Base-by-base conservation (phyloP, 2,797 vertebrate genomes). In the Urocyon cinereoargenteus region DNA sequence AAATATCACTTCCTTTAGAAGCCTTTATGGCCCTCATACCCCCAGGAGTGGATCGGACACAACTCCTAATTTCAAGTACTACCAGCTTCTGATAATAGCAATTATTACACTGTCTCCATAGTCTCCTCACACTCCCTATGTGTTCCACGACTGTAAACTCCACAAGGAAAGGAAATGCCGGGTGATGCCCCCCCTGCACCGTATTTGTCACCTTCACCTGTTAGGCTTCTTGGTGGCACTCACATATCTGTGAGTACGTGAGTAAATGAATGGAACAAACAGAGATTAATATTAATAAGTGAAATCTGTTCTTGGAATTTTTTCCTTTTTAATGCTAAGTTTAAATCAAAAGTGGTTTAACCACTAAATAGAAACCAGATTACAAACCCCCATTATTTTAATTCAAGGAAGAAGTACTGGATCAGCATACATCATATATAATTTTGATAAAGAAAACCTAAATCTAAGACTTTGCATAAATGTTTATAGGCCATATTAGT, bases 291-390 rank as follows among this genome's bases (percentile, higher is more conserved):
- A 77, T 31, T 51, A 45, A 51, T 77, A 31, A 51, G 34, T 96
- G 40, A 62, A 91, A 83, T 75, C 40, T 78, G 31, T 85, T 88
- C 24, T 81, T 36, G 73, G 64, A 85, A n/a, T 21, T 88, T 82
- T 34, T 93, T 93, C 73, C 64, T 70, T 72, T 62, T 75, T 36
- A 82, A 92, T 73, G 72, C 24, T 66, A 85, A 92, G 15, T 85
- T 75, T 87, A 82, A 87, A 83, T 86, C 36, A 88, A 90, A 24
- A 24, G 53, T 68, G 34, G 36, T 85, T 73, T 86, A 51, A 86
- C 64, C n/a, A 79, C 9, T 92, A 53, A 83, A 90, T 62, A 93
- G 82, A 95, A 82, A 93, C 16, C 36, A 59, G 68, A 34, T 92
- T 86, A 81, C 49, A 91, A 92, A 88, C n/a, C 34, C 14, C 8